phyloP scores from a whole-genome alignment of 2,888 invertebrate species.

The Tenthredo livida region DNA sequence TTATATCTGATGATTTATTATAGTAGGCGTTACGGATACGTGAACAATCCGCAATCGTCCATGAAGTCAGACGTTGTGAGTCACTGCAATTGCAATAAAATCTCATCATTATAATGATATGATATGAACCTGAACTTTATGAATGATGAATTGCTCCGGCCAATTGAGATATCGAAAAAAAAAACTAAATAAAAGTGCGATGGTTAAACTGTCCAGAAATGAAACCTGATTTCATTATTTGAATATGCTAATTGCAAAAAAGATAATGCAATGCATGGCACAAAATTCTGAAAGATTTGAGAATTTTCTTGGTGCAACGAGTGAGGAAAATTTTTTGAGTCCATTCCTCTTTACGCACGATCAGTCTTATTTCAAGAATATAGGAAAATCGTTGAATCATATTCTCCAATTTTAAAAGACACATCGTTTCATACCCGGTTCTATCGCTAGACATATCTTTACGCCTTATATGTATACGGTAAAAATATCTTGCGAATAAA shows the following conservation, averaged over 20 bases:
- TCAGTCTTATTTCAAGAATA: no score
- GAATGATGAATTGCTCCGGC: background rate
- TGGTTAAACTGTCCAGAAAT: background rate
- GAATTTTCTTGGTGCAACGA: no score
- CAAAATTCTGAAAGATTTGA: no score
- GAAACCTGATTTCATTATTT: background rate
- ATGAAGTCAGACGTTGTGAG: slow-evolving; percentile 17
- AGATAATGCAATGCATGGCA: background rate
- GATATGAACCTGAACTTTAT: background rate
- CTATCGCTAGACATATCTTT: background rate
- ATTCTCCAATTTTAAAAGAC: background rate
- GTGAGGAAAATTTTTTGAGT: background rate
- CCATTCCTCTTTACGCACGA: background rate
- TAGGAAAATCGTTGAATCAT: no score
- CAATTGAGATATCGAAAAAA: background rate
- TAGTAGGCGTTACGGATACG: background rate
- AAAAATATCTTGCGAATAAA: background rate
- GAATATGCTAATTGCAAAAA: background rate
- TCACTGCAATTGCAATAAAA: slow-evolving; percentile 4
- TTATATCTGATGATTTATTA: background rate
- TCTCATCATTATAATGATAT: background rate
- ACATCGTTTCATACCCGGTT: background rate
- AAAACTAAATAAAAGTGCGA: background rate
- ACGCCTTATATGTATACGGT: background rate
- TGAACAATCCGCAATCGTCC: slow-evolving; percentile 23